These are phyloP conservation scores for Rhabdomys pumilio DNA, from an alignment of 2,797 vertebrate genomes.

Conservation along the genomic window DNA sequence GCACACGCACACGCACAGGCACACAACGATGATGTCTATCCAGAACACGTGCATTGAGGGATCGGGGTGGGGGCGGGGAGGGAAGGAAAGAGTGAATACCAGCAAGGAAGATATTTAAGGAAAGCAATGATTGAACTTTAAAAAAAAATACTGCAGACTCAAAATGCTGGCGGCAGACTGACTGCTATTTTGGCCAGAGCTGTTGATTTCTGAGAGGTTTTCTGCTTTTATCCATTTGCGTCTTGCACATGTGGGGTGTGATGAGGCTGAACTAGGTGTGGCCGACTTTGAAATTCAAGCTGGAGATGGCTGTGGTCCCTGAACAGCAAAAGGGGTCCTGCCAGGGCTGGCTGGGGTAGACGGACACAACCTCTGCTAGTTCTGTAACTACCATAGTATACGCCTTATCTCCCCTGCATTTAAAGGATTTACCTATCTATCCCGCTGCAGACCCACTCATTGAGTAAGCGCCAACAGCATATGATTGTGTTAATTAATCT, in stretches of 20 bases:
- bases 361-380: constrained; percentile 93
- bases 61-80: constrained; percentile 75
- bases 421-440: constrained; percentile 99
- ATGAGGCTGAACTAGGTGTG: constrained; percentile 88
- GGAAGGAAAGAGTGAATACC: constrained; percentile 85
- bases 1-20: constrained; percentile 65
- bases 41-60: constrained; percentile 80
- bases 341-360: constrained; percentile 95
- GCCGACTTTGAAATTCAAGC: constrained; percentile 89
- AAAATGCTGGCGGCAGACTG: constrained; percentile 87
- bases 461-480: constrained; percentile 99
- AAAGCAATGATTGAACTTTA: constrained; percentile 87
- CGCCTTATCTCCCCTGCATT: constrained; percentile 96
- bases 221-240: constrained; percentile 85
- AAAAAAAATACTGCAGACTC: constrained; percentile 80
- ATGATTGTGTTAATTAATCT: constrained; percentile 99
- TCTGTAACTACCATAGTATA: constrained; percentile 94
- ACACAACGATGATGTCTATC: constrained; percentile 80
- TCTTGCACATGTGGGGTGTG: constrained; percentile 87
- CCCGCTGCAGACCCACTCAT: constrained; percentile 98
- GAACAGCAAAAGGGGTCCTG: constrained; percentile 85
- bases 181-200: constrained; percentile 87
- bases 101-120: constrained; percentile 88
- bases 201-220: constrained; percentile 87
- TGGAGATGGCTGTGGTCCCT: constrained; percentile 90